A percentile compares a stretch with the other conserved stretches of the same genome.
These are phyloP conservation scores for Chloropsis cyanopogon DNA, from an alignment of 2,113 vertebrate genomes.

Conservation along the genomic window DNA sequence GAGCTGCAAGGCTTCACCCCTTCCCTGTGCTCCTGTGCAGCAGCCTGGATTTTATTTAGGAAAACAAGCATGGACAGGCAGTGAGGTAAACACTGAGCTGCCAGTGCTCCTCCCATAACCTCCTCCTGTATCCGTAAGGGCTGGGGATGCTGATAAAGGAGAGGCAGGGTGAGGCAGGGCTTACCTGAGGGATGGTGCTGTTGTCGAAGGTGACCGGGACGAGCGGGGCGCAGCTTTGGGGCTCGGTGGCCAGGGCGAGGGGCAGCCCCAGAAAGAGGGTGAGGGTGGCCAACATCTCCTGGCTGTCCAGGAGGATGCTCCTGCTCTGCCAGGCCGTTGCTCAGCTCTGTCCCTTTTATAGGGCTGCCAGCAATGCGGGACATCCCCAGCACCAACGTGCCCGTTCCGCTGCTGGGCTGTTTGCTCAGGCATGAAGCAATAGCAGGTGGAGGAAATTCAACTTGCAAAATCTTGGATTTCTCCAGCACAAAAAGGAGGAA, in stretches of 20 bases:
- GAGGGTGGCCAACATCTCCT: background rate
- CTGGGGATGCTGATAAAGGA: background rate
- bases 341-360: background rate
- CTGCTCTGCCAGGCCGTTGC: background rate
- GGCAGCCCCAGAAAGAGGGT: background rate
- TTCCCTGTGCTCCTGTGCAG: background rate
- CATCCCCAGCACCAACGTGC: background rate
- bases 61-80: background rate
- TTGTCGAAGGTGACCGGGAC: background rate
- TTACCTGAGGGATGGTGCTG: background rate
- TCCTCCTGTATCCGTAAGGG: fast-evolving
- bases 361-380: background rate
- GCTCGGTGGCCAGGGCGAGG: background rate
- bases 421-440: slow-evolving; percentile 51
- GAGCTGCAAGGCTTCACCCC: background rate
- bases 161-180: background rate
- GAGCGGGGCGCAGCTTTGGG: background rate
- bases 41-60: background rate
- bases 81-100: background rate
- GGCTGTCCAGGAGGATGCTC: fast-evolving
- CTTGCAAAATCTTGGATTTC: background rate
- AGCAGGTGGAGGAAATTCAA: background rate
- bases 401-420: background rate
- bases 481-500: background rate
- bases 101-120: fast-evolving